Base-by-base conservation (phyloP, 1,140 invertebrate species). In the Cydia amplana region DNA sequence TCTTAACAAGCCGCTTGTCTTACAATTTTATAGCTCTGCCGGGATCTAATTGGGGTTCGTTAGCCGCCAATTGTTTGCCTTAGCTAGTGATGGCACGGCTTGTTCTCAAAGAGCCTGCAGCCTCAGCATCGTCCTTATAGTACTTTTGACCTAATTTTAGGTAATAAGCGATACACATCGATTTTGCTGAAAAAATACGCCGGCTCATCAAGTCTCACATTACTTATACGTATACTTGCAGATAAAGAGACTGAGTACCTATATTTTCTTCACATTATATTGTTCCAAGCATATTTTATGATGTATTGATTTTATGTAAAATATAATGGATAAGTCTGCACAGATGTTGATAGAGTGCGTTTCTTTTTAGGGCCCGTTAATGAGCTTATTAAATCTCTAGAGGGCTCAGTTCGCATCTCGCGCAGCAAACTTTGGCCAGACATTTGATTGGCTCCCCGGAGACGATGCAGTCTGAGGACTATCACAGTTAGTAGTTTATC, bases 31-130 rank as follows among this genome's bases (percentile, higher is more conserved):
- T 70, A 36, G 65, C 65, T 40, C 16, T 43, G 20, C 32, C 74
- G 20, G 40, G 75, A 28, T 67, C 81, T 89, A 89, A 87, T 89
- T 89, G 86, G 85, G 80, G 81, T 86, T 89, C 86, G 85, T 89
- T 87, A 87, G 82, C 67, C 75, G 70, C 43, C 79, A 72, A 84
- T 89, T 87, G 86, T 87, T 83, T 86, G 78, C 70, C 70, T 75
- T 72, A 70, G 75, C 74, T 60, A 74, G 74, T 74, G 72, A 65
- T 76, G 72, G 75, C 46, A n/a, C n/a, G 36, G 36, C 23, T 40
- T 20, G 28, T 60, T 23, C 20, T 60, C 55, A 20, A 12, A 60
- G 55, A 60, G 9, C 10, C 55, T 20, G 7, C 10, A 5, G 20
- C 20, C 28, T 1, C 28, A 25, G 28, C n/a, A n/a, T n/a, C n/a